These are phyloP conservation scores for Colaptes auratus DNA, from an alignment of 2,113 vertebrate species.

Conservation along the genomic window DNA sequence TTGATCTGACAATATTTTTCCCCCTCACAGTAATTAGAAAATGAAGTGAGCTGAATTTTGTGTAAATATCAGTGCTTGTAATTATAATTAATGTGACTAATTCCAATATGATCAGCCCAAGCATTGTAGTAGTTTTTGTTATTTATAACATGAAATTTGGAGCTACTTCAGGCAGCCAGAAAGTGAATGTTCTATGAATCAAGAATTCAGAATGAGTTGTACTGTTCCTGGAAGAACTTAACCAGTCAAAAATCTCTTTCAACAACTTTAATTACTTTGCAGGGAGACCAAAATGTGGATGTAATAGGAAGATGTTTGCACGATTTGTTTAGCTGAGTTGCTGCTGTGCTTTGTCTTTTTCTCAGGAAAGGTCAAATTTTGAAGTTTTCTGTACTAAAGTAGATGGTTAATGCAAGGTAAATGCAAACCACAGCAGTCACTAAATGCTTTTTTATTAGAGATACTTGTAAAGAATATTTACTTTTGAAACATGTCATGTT, in stretches of 20 bases:
- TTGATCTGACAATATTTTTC: neutral
- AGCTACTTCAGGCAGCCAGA: constrained; percentile 24
- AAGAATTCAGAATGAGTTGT: neutral
- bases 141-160: constrained; percentile 13
- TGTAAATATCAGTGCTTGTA: neutral
- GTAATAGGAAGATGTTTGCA: constrained; percentile 26
- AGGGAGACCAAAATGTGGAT: constrained; percentile 7
- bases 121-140: constrained; percentile 16
- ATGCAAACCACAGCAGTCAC: neutral
- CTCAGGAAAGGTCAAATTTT: constrained; percentile 38
- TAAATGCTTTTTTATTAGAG: neutral
- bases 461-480: neutral
- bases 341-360: constrained; percentile 39
- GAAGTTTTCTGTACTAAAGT: constrained; percentile 35
- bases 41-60: neutral
- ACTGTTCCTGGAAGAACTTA: constrained; percentile 45
- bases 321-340: constrained; percentile 55
- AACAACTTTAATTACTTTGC: constrained; percentile 28
- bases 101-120: neutral
- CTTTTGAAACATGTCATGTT: neutral
- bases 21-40: neutral
- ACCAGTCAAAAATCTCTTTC: neutral
- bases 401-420: neutral
- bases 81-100: neutral
- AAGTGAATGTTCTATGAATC: neutral